Base-by-base conservation (phyloP, 2,113 vertebrate species). In the Setophaga coronata region DNA sequence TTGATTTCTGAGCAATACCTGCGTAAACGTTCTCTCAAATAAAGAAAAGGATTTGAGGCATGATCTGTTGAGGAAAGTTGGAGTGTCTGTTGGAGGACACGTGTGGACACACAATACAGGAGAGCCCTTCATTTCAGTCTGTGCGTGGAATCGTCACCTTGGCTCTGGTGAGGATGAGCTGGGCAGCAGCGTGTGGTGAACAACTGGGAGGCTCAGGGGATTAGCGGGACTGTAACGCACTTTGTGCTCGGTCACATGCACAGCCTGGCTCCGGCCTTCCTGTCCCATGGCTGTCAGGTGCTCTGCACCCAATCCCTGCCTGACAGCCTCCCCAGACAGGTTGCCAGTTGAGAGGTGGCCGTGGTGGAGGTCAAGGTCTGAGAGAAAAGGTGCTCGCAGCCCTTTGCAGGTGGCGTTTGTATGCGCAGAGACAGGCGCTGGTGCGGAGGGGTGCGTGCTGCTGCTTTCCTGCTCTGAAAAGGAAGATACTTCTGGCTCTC, bases 181-280 rank as follows among this genome's bases (percentile, higher is more conserved):
- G 11, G 84, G 80, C 79, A 86, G 93, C 81, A 29, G 43, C 1
- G 1, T 9, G 7, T 4, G 82, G 34, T 20, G 88, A 94, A 67
- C 92, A 96, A 93, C 92, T 94, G 92, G 91, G 48, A 73, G 73
- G 93, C 92, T 95, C 71, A 61, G 12, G 80, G 89, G 96, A 90
- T 96, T 96, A 96, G 56, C 31, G 24, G 76, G 25, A 51, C 56
- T 74, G 88, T 11, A 21, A 10, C 5, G 60, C 76, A 31, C 93
- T 92, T 78, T 2, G 8, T 56, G 5, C 17, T 66, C 14, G 25
- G 88, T 96, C 93, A 96, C 87, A 86, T 90, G 92, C 9, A 2
- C 24, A 20, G 80, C 38, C 82, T 91, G 92, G 90, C 92, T 88
- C 38, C 4, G 17, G 21, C 15, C 1, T 51, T 80, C 58, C 82